Evolutionary conservation across 2,888 invertebrate species (phyloP), one percentile per base, ranked within the genome.

Genomic region (Cataglyphis rosenhaueri): DNA sequence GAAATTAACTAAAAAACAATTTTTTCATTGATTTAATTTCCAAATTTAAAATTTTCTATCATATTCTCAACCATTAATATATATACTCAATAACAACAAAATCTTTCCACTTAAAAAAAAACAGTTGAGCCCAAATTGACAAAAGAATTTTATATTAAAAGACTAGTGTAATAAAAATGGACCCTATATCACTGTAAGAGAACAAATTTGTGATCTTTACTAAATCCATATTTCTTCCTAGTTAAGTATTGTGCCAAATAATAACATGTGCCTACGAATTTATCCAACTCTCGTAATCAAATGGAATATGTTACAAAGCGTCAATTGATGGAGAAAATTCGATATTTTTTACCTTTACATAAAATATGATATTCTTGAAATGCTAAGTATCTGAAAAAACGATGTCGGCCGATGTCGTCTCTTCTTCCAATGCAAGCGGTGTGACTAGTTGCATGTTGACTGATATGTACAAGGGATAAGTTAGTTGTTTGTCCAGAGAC

Each of bases 401-500:
- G 44, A 90, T 88, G 15, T 90, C 83, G 18, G 86, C 88, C 1
- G 91, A 68, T n/a, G 90, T 86, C 81, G 92, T 93, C 73, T 93
- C 91, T 44, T 92, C 89, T 73, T 91, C 91, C 59, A 91, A 89
- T 18, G 86, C 87, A 73, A 95, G 95, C 4, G 96, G 96, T 59
- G 96, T 95, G 0, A 96, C 96, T 81, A 96, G 96, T 91, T 97
- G 95, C 92, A 97, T 95, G 92, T 97, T 97, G 48, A 97, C 96
- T 15, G 97, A 97, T 91, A 97, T 95, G 81, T 96, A 95, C 74
- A 97, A 92, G 0, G 97, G 97, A 94, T 96, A 97, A 64, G 95
- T 95, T 74, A 96, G 92, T 85, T 96, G 95, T 32, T 95, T 95
- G 81, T 96, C 96, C 84, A 97, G 94, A 5, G 94, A 94, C 91